Base-by-base conservation (phyloP, 2,113 vertebrate species). In the Lucifuga dentata region DNA sequence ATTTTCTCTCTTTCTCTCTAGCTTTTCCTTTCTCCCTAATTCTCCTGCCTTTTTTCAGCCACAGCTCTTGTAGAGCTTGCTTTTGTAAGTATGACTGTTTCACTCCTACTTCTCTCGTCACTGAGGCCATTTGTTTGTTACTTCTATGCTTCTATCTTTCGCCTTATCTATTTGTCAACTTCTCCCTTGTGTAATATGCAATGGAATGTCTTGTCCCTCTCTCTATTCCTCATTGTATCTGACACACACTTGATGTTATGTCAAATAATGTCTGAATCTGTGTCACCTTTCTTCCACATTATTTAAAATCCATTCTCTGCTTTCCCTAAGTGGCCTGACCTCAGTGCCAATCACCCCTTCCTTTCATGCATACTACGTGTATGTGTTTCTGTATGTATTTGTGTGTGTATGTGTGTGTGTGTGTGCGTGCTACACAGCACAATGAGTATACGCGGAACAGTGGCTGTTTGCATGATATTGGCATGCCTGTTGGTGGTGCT, bases 371-470 rank as follows among this genome's bases (percentile, higher is more conserved):
- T 29, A 45, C n/a, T n/a, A n/a, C n/a, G n/a, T 26, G 21, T 16
- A 17, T 16, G 26, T 69, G 16, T 1, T 1, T 20, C 11, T 38
- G 13, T n/a, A 2, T 69, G 29, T 48, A 23, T 26, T 12, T 36
- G 13, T 69, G 13, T 55, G 26, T 52, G 10, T 51, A 17, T 15
- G 3, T 50, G 3, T 19, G 8, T 49, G 51, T 64, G 15, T 63
- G 1, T 81, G 72, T 65, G 33, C 72, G 26, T 66, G 80, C 80
- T 55, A 71, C 55, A 1, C 48, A 64, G 49, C 46, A 77, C 53
- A 61, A 89, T 88, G 79, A 94, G 90, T 91, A 87, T 92, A 86
- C 92, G 91, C 1, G 36, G 73, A 65, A 85, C 85, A 60, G 66
- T 90, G 7, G 55, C 81, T 26, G 78, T 70, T 32, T 58, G 50